A percentile compares a stretch with the other conserved stretches of the same genome.
Evolutionary conservation across 2,113 vertebrate genomes (phyloP).

Genomic region (Willisornis vidua): DNA sequence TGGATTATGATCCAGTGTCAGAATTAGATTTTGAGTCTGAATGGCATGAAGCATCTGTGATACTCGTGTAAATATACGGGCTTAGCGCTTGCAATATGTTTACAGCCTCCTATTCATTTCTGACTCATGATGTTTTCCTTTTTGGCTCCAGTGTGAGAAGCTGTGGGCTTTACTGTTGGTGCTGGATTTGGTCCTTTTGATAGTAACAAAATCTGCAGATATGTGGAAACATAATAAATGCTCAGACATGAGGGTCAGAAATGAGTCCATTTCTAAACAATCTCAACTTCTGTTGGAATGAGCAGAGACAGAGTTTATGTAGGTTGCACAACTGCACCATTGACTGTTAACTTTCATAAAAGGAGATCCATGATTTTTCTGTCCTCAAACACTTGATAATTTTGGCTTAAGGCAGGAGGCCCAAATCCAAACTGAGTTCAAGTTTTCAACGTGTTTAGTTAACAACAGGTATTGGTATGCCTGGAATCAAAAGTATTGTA

Average conservation of each 20-base stretch:
- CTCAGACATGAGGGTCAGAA: neutral
- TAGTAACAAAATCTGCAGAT: neutral
- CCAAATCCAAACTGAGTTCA: neutral
- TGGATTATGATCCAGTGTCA: neutral
- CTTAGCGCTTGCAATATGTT: neutral
- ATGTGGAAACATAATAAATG: neutral
- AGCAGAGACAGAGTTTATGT: neutral
- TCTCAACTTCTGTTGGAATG: neutral
- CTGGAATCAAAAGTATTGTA: neutral
- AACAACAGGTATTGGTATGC: neutral
- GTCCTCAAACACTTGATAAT: neutral
- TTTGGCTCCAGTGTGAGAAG: neutral
- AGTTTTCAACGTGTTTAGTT: neutral
- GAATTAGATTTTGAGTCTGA: neutral
- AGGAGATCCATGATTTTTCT: neutral
- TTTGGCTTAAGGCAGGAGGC: neutral
- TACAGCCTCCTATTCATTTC: neutral
- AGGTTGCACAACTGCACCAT: neutral
- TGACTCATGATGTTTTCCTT: neutral
- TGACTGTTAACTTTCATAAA: neutral
- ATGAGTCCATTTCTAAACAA: neutral
- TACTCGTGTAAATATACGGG: neutral
- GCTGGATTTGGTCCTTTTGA: neutral
- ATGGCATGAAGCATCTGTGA: neutral
- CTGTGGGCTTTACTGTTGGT: neutral